Conservation (phyloP, 2,888 invertebrate genomes). For the Zaprionus lineosus region DNA sequence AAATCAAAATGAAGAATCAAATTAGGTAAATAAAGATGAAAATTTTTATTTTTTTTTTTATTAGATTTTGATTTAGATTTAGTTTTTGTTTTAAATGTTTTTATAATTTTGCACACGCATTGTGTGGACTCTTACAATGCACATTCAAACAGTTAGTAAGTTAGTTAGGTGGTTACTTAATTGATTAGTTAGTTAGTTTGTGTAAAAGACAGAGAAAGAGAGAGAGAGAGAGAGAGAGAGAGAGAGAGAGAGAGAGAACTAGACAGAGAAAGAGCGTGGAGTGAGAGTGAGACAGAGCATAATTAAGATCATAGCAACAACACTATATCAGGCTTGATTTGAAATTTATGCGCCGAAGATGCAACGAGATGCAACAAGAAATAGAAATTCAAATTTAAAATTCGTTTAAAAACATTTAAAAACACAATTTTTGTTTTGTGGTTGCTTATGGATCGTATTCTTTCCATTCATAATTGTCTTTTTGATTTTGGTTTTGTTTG, state of each 20-base stretch:
- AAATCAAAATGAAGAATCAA: background rate
- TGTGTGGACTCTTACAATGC: conserved; percentile 62
- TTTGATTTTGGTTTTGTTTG: conserved; percentile 33
- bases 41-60: conserved; percentile 26
- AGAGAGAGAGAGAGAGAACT: conserved; percentile 39
- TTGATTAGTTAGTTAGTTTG: conserved; percentile 23
- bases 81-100: too few species aligned
- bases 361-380: conserved; percentile 76
- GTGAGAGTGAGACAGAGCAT: conserved; percentile 46
- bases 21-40: conserved; percentile 59
- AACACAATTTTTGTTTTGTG: conserved; percentile 56
- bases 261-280: conserved; percentile 41
- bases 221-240: conserved; percentile 29
- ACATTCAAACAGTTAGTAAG: conserved; percentile 63
- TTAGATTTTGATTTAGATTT: too few species aligned
- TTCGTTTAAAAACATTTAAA: conserved; percentile 65
- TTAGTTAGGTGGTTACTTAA: conserved; percentile 32
- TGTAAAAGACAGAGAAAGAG: conserved; percentile 42
- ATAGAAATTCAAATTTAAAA: conserved; percentile 46
- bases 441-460: conserved; percentile 47
- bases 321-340: conserved; percentile 67
- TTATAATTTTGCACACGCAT: conserved; percentile 48
- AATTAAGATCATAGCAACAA: conserved; percentile 59
- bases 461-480: conserved; percentile 31
- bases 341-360: conserved; percentile 53